Percentiles rank a stretch among this genome's conserved stretches.
Conservation (phyloP, 2,888 invertebrate species). For the Acholoe squamosa region DNA sequence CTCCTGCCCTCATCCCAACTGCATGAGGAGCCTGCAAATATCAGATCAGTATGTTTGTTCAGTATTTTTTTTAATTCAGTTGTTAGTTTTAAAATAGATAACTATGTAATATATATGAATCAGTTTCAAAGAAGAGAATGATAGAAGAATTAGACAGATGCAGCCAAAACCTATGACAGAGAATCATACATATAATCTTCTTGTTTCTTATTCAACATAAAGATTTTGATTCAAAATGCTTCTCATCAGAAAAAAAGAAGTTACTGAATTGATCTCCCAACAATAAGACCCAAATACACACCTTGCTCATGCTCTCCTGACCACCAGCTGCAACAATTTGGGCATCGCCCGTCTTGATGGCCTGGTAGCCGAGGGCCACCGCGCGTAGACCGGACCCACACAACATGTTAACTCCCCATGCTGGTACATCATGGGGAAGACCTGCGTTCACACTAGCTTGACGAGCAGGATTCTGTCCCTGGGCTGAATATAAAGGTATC, state of each 20-base stretch:
- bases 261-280: not conserved
- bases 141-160: no score
- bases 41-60: no score
- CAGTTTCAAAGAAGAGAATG: no score
- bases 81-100: no score
- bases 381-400: slow-evolving; percentile 91
- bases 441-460: slow-evolving; percentile 90
- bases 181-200: no score
- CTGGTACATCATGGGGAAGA: slow-evolving; percentile 88
- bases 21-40: slow-evolving; percentile 87
- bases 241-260: not conserved
- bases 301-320: slow-evolving; percentile 91
- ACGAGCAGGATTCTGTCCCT: slow-evolving; percentile 85
- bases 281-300: slow-evolving; percentile 65
- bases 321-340: slow-evolving; percentile 90
- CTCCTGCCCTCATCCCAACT: slow-evolving; percentile 86
- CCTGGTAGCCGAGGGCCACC: slow-evolving; percentile 88
- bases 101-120: no score
- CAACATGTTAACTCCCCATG: slow-evolving; percentile 90
- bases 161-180: no score
- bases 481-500: slow-evolving; percentile 84
- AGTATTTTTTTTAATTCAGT: no score
- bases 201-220: no score
- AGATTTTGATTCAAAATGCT: no score
- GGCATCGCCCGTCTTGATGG: slow-evolving; percentile 88